These are phyloP conservation scores for Heterocephalus glaber DNA, from an alignment of 2,113 vertebrate genomes.

Conservation along the genomic window DNA sequence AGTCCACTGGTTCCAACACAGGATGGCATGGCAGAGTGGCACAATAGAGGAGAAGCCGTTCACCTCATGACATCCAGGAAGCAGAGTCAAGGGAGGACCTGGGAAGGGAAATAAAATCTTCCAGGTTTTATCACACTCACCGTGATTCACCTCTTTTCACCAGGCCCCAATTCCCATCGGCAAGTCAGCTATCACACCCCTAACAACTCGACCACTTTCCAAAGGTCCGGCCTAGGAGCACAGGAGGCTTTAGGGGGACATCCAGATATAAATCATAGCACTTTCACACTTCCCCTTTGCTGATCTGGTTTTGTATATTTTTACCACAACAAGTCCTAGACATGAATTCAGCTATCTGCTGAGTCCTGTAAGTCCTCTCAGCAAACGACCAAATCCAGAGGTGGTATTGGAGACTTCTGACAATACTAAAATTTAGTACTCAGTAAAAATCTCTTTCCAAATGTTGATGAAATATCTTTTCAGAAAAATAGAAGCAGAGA, in stretches of 20 bases:
- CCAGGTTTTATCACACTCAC: background rate
- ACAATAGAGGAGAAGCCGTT: background rate
- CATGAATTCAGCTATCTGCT: background rate
- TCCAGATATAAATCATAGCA: background rate
- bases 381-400: background rate
- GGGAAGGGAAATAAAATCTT: background rate
- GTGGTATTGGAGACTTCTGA: background rate
- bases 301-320: background rate
- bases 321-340: background rate
- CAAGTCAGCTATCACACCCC: background rate
- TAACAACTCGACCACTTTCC: background rate
- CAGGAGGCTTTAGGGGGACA: background rate
- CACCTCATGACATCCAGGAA: background rate
- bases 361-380: background rate
- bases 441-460: background rate
- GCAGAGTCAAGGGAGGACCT: background rate
- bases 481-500: constrained; percentile 22
- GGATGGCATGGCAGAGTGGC: background rate
- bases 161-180: background rate
- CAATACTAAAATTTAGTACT: background rate
- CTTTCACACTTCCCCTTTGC: background rate
- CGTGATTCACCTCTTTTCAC: background rate
- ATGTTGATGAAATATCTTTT: background rate
- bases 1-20: background rate
- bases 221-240: background rate